A percentile compares a stretch with the other conserved stretches of the same genome.
phyloP scores from a whole-genome alignment of 2,888 invertebrate species.

The Mactromeris polynyma region DNA sequence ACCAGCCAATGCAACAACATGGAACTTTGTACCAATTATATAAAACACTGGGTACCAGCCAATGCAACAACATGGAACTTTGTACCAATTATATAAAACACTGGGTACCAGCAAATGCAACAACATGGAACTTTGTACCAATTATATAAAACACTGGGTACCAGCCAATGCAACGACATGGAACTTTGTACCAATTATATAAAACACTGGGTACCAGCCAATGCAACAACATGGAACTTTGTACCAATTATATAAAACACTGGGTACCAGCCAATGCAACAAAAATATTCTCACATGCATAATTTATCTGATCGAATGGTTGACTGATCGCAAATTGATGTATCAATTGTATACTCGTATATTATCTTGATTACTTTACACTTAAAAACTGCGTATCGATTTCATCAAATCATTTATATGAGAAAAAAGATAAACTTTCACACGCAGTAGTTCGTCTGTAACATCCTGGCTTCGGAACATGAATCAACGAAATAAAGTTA shows the following conservation, averaged over 20 bases:
- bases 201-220: neutral
- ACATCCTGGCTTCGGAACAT: neutral
- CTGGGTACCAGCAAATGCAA: neutral
- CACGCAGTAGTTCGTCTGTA: neutral
- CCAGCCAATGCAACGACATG: neutral
- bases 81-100: too few relatives aligned
- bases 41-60: neutral
- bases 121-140: neutral
- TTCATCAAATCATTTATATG: neutral
- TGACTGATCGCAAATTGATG: neutral
- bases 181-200: too few relatives aligned
- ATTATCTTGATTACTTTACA: neutral
- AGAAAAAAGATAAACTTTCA: constrained; percentile 6
- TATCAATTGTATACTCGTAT: neutral
- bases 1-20: neutral
- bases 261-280: neutral
- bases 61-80: neutral
- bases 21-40: too few relatives aligned
- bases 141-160: neutral
- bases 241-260: too few relatives aligned
- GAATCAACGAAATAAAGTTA: neutral
- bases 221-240: neutral
- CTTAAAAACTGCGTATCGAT: constrained; percentile 7
- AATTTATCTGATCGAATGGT: neutral
- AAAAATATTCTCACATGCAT: neutral